These are phyloP conservation scores for Streblospio benedicti DNA, from an alignment of 1,140 invertebrate species.

Conservation along the genomic window DNA sequence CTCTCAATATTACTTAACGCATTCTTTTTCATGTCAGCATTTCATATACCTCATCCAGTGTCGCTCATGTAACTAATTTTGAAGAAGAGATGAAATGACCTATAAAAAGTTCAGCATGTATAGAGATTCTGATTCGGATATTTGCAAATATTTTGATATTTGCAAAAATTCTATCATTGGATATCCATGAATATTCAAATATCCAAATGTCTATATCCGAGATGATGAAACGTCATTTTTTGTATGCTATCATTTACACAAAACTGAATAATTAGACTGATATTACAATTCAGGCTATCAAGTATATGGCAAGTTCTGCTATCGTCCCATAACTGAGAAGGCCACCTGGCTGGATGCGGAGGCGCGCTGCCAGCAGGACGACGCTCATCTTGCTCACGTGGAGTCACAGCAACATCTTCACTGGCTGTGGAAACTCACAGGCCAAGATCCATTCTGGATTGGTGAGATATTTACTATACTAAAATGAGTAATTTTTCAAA, in stretches of 20 bases:
- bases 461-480: background rate
- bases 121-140: too few species aligned
- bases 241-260: background rate
- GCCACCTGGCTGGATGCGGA: slow-evolving; percentile 4
- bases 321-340: background rate
- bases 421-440: background rate
- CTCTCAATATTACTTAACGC: too few species aligned
- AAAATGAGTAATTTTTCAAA: too few species aligned
- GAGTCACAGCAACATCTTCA: background rate
- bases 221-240: background rate
- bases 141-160: too few species aligned
- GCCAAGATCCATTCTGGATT: slow-evolving; percentile 3
- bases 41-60: too few species aligned
- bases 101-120: too few species aligned
- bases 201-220: background rate
- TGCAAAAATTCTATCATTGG: too few species aligned
- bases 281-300: background rate
- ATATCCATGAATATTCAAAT: too few species aligned
- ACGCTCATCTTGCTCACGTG: background rate
- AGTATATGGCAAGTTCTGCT: background rate
- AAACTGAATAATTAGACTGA: background rate
- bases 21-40: too few species aligned
- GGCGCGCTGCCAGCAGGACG: background rate
- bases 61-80: too few species aligned
- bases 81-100: too few species aligned